Evolutionary conservation across 2,888 invertebrate species (phyloP).

Genomic region (Dastarcus helophoroides): DNA sequence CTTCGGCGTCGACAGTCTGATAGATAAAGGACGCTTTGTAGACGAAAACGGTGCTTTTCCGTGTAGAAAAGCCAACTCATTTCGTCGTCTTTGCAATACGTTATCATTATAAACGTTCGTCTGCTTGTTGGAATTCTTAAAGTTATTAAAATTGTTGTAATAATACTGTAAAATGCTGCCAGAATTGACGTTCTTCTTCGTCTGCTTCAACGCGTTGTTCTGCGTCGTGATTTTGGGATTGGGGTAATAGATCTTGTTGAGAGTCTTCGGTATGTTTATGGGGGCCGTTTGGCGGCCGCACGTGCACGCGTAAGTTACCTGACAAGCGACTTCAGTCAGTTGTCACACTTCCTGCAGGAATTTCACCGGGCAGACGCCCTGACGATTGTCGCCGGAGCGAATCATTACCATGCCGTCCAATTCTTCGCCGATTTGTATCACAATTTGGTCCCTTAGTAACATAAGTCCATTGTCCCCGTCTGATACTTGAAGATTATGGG

Average conservation of each 20-base stretch:
- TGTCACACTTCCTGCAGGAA: conserved; percentile 93
- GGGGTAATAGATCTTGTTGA: conserved; percentile 32
- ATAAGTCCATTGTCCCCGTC: conserved; percentile 75
- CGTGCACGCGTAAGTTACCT: conserved; percentile 27
- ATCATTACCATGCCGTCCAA: conserved; percentile 90
- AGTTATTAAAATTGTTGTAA: conserved; percentile 34
- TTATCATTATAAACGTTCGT: conserved; percentile 34
- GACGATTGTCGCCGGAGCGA: conserved; percentile 83
- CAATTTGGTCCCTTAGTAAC: conserved; percentile 84
- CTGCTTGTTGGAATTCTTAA: conserved; percentile 28
- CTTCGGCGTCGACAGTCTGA: conserved; percentile 36
- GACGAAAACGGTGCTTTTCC: conserved; percentile 45
- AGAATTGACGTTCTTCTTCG: conserved; percentile 26
- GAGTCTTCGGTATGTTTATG: conserved; percentile 16
- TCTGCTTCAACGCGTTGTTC: conserved; percentile 17
- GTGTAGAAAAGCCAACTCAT: conserved; percentile 28
- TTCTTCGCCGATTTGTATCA: conserved; percentile 84
- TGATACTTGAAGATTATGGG: conserved; percentile 72
- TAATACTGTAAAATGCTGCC: conserved; percentile 34
- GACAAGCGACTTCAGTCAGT: conserved; percentile 34
- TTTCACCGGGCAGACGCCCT: conserved; percentile 87
- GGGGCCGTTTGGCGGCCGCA: conserved; percentile 19
- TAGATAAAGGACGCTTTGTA: conserved; percentile 39
- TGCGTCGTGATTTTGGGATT: conserved; percentile 23
- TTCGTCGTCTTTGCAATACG: conserved; percentile 27